Base-by-base conservation (phyloP, 2,888 invertebrate species). In the Diachrysia chrysitis region DNA sequence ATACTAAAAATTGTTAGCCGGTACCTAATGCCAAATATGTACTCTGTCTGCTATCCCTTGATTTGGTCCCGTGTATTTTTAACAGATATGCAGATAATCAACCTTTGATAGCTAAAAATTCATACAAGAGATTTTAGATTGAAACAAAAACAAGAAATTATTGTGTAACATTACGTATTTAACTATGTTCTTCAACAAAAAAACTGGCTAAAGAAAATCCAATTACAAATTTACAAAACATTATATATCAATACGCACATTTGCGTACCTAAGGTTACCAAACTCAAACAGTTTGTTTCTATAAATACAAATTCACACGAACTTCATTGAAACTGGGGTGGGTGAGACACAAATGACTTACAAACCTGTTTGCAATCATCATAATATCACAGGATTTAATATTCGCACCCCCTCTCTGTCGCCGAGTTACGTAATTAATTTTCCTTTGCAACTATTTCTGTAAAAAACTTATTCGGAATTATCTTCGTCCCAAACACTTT, bases 381-480 rank as follows among this genome's bases (percentile, higher is more conserved):
- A 65, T 63, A 67, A 66, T 72, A 70, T 70, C 53, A 51, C 54
- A 66, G 10, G 66, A 70, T 70, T 76, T 68, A 72, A 72, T 68
- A 70, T 72, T 66, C 42, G 48, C 63, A 63, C 54, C 17, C 37
- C 54, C 29, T 16, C 53, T n/a, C 63, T 35, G 37, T 25, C 54
- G 29, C 54, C 23, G 61, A 62, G 56, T 56, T 58, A 51, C 63
- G 63, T 63, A 59, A 73, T 78, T 78, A 78, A 74, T 77, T 68
- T 70, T 62, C 62, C 55, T 70, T 68, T 64, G n/a, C 25, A 66
- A 54, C 58, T 64, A 73, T 23, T 66, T 19, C 58, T 63, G 55
- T 54, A 62, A 51, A 64, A 53, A 71, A 68, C 48, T 78, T 66
- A 63, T 72, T 72, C 51, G 46, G 19, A 59, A 63, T 66, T 72